Conservation (phyloP, 2,113 vertebrate genomes). For the Ictalurus punctatus region DNA sequence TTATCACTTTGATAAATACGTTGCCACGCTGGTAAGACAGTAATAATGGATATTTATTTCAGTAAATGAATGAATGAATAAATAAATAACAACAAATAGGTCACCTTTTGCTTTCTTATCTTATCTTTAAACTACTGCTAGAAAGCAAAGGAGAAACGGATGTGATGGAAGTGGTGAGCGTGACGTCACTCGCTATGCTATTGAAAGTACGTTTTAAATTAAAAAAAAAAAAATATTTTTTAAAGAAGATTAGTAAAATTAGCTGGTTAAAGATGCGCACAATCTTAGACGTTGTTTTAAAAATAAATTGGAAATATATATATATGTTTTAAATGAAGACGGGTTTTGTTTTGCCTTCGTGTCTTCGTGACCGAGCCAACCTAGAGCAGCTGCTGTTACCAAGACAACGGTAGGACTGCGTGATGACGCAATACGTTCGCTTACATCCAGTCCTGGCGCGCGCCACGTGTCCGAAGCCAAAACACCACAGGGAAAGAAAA, state of each 20-base stretch:
- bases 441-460: background rate
- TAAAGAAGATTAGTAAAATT: background rate
- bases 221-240: too few relatives aligned
- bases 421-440: slow-evolving; percentile 5
- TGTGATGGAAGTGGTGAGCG: background rate
- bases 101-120: background rate
- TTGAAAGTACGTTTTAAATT: background rate
- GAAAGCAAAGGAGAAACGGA: background rate
- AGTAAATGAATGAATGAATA: background rate
- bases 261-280: background rate
- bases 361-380: background rate
- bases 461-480: background rate
- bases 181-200: background rate
- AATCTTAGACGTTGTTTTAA: background rate
- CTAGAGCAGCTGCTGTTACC: background rate
- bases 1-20: background rate
- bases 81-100: background rate
- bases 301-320: background rate
- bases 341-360: background rate
- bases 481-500: background rate
- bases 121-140: background rate
- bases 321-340: too few relatives aligned
- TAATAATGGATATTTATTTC: background rate
- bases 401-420: background rate
- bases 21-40: background rate